Base-by-base conservation (phyloP, 2,113 vertebrate species). In the Mixornis gularis region DNA sequence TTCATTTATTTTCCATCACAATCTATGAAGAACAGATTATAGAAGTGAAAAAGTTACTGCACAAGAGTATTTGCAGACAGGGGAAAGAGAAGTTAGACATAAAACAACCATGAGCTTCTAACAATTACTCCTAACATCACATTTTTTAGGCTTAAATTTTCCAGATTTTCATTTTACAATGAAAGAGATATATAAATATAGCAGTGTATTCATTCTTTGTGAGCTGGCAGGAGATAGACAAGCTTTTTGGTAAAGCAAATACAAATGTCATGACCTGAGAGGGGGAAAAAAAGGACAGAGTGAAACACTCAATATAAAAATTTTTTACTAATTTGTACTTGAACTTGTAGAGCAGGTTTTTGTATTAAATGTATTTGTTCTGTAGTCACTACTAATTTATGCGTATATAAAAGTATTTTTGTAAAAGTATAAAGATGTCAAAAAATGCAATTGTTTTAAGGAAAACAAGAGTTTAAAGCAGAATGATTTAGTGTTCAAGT, bases 51-150 rank as follows among this genome's bases (percentile, higher is more conserved):
- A 49, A 10, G 5, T 56, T 64, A 24, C 26, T 56, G 21, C 21
- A 16, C 26, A 22, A 19, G 4, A 24, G 8, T 8, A 32, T 43
- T 12, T 36, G 22, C 30, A 64, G 34, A 41, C 21, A 51, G 26
- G 10, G 17, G 32, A 51, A 72, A 43, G 17, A 79, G 34, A 46
- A 64, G 4, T 49, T 32, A 65, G 18, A 43, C 0, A 0, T 43
- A 48, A 65, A 82, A 19, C 3, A 22, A 4, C 10, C 10, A 59
- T 0, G 0, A 79, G 6, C 21, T 74, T 85, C 20, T 69, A 36
- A 22, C 6, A 66, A 34, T 36, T 30, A 41, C 8, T 11, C 41
- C 12, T 41, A 34, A 49, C 3, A 10, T 30, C 16, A 65, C 7
- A 10, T 77, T 80, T 65, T 90, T 80, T 58, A 8, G 0, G 78